Conservation (phyloP, 2,113 vertebrate genomes). For the human region DNA sequence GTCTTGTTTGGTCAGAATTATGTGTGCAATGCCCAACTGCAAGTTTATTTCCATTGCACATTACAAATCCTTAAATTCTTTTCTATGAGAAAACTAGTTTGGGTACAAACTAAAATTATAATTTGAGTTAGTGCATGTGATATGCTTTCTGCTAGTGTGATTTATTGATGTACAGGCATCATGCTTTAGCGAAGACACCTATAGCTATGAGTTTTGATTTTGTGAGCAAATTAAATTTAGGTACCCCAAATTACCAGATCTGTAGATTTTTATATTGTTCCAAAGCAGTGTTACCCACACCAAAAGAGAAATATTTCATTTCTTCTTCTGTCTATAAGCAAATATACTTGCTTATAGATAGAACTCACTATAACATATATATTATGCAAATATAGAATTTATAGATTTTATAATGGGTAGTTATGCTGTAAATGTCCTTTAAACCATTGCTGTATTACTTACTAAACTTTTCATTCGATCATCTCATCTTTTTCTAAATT, state of each 20-base stretch:
- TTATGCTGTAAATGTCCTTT: slow-evolving; percentile 20
- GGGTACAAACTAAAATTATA: slow-evolving; percentile 49
- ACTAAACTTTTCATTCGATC: slow-evolving; percentile 19
- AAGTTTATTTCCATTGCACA: slow-evolving; percentile 13
- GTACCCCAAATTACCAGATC: slow-evolving; percentile 4
- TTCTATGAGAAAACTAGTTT: slow-evolving; percentile 48
- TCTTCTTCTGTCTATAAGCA: background rate
- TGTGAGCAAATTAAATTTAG: slow-evolving; percentile 45
- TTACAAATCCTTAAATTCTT: slow-evolving; percentile 17
- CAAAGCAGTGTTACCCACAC: background rate
- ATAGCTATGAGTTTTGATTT: slow-evolving; percentile 35
- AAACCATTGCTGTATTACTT: background rate
- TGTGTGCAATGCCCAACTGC: background rate
- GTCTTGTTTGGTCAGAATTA: slow-evolving; percentile 37
- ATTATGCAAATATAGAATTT: background rate
- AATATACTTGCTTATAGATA: slow-evolving; percentile 2
- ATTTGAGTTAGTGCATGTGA: slow-evolving; percentile 5
- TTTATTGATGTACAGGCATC: background rate
- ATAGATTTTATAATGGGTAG: background rate
- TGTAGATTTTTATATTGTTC: slow-evolving; percentile 15
- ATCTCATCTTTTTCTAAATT: slow-evolving; percentile 20
- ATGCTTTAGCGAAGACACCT: background rate
- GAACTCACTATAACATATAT: background rate
- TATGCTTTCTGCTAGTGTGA: slow-evolving; percentile 21
- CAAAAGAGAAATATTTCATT: background rate